phyloP scores from a whole-genome alignment of 2,888 invertebrate species.

The Xestia ashworthii region DNA sequence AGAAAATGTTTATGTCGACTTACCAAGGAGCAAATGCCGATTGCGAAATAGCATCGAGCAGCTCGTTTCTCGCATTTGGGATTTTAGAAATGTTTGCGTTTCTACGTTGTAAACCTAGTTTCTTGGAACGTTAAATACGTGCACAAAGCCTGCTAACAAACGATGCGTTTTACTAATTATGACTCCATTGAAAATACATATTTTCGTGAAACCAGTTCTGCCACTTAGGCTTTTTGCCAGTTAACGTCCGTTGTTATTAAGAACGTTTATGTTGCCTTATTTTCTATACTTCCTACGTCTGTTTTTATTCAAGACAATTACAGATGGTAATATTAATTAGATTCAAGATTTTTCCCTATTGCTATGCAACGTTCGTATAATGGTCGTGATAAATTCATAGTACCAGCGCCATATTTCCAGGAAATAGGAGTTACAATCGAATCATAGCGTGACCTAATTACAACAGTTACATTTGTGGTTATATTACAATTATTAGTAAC shows the following conservation, averaged over 20 bases:
- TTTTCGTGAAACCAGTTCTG: slow-evolving; percentile 50
- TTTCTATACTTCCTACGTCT: slow-evolving; percentile 53
- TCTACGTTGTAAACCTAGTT: slow-evolving; percentile 87
- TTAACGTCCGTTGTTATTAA: slow-evolving; percentile 37
- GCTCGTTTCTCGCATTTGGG: slow-evolving; percentile 80
- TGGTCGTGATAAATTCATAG: slow-evolving; percentile 73
- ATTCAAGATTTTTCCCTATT: slow-evolving; percentile 70
- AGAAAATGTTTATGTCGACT: slow-evolving; percentile 83
- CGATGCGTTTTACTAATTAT: slow-evolving; percentile 61
- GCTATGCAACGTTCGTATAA: slow-evolving; percentile 61
- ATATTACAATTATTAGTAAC: slow-evolving; percentile 69
- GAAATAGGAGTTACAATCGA: slow-evolving; percentile 75
- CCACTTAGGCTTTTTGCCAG: slow-evolving; percentile 31
- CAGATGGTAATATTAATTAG: slow-evolving; percentile 62
- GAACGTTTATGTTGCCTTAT: slow-evolving; percentile 47
- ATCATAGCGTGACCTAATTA: slow-evolving; percentile 71
- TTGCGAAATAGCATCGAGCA: slow-evolving; percentile 81
- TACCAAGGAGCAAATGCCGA: slow-evolving; percentile 81
- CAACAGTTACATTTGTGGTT: slow-evolving; percentile 68
- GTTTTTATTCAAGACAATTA: slow-evolving; percentile 59
- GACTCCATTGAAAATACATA: slow-evolving; percentile 58
- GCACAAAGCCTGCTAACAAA: slow-evolving; percentile 65
- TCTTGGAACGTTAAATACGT: slow-evolving; percentile 72
- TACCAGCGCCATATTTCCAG: slow-evolving; percentile 72
- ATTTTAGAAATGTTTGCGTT: slow-evolving; percentile 87